Percentiles rank a stretch among this genome's conserved stretches.
phyloP scores from a whole-genome alignment of 2,888 invertebrate genomes.

The Lapara coniferarum region DNA sequence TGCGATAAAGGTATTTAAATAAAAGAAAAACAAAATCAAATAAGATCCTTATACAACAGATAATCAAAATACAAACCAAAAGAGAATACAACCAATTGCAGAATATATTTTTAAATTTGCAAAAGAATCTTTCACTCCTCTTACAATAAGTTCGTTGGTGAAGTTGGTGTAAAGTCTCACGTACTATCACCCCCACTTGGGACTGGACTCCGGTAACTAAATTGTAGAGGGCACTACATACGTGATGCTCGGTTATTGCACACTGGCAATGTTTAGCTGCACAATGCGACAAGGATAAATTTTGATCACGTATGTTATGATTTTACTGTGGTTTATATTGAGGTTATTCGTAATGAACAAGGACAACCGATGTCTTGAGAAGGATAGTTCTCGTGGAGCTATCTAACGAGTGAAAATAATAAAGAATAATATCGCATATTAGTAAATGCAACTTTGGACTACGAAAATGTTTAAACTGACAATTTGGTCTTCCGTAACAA shows the following conservation, averaged over 20 bases:
- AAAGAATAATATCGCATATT: too few species aligned
- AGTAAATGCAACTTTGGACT: too few species aligned
- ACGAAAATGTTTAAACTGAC: too few species aligned
- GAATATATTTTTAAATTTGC: conserved; percentile 22
- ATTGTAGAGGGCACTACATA: conserved; percentile 51
- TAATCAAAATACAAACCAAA: not conserved
- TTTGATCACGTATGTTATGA: not conserved
- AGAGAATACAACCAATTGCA: conserved; percentile 17
- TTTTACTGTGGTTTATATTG: not conserved
- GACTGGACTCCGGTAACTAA: conserved; percentile 49
- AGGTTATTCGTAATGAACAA: not conserved
- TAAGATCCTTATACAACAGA: not conserved
- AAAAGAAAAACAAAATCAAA: not conserved
- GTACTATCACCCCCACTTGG: conserved; percentile 45
- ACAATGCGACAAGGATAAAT: conserved; percentile 1
- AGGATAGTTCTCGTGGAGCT: not conserved
- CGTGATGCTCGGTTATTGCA: conserved; percentile 39
- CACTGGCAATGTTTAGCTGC: conserved; percentile 26
- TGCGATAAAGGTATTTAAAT: too few species aligned
- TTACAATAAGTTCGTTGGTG: conserved; percentile 46
- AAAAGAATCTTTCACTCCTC: conserved; percentile 25
- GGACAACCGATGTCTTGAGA: too few species aligned
- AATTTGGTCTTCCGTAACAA: too few species aligned
- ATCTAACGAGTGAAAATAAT: too few species aligned
- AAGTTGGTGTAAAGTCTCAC: conserved; percentile 52